Evolutionary conservation across 1,140 invertebrate species (phyloP), one percentile per base, ranked within the genome.

Genomic region (Drosophila bocki): DNA sequence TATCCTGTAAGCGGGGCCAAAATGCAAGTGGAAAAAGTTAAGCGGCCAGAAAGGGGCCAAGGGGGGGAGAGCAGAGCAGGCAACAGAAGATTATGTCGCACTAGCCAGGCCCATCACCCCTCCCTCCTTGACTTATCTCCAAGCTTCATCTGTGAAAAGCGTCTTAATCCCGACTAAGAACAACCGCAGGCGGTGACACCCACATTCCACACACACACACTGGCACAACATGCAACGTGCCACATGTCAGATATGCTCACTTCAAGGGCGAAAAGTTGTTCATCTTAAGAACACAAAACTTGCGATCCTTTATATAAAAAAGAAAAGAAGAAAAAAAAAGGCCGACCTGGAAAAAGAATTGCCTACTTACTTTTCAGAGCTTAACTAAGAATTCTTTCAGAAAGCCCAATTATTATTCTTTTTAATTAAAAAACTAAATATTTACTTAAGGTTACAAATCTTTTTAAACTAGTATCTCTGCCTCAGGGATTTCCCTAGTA

Each of bases 11-110:
- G 75, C 50, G 47, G 47, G 77, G 60, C 45, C 78, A 75, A 84
- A 84, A 78, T 85, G 81, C 82, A 81, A 85, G 77, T 77, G 74
- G 75, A 69, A 77, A 74, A 87, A 86, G 83, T 86, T 86, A 86
- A 86, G 70, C 83, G 83, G 79, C 79, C 75, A 82, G 68, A 59
- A 35, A 54, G 37, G 17, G 13, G 19, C 9, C 47, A 41, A 26
- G 12, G 19, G 15, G n/a, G 3, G 0, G 5, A 8, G 17, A 13
- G 15, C 22, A 22, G 26, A 11, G 3, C 17, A 29, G 41, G 15
- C 29, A 53, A 61, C 48, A 74, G 53, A 82, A 85, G 82, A 85
- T 84, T 84, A 85, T 64, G 72, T 81, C 80, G 65, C 81, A 75
- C 60, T 65, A 68, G 67, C 60, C 56, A 22, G 37, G 61, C 5